Conservation (phyloP, 2,797 vertebrate genomes). For the Spondyliosoma cantharus region DNA sequence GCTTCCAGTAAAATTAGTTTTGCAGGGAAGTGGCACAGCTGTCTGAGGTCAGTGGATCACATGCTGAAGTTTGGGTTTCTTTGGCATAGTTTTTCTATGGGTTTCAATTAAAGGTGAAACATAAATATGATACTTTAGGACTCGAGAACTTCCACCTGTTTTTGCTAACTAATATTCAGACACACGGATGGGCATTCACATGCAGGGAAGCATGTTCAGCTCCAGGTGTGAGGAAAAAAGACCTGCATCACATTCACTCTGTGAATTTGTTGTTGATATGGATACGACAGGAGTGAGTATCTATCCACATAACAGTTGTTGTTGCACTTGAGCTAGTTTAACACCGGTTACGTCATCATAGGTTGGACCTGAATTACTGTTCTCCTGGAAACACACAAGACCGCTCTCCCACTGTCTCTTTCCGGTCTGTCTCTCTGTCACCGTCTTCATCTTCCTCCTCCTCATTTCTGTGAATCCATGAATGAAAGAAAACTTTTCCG, state of each 20-base stretch:
- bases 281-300: neutral
- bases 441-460: neutral
- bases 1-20: conserved; percentile 41
- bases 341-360: neutral
- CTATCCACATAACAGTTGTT: neutral
- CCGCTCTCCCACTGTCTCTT: neutral
- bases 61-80: neutral
- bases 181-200: conserved; percentile 30
- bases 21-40: conserved; percentile 27
- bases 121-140: conserved; percentile 16
- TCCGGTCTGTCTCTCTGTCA: neutral
- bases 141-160: neutral
- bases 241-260: conserved; percentile 12
- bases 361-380: conserved; percentile 21
- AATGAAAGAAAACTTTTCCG: conserved; percentile 42
- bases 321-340: neutral
- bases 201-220: conserved; percentile 14
- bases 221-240: conserved; percentile 26
- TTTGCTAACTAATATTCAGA: conserved; percentile 17
- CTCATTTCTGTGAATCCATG: conserved; percentile 17
- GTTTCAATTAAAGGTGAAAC: conserved; percentile 5
- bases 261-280: conserved; percentile 6
- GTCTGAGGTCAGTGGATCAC: conserved; percentile 4
- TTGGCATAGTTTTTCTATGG: conserved; percentile 5
- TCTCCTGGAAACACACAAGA: conserved; percentile 10